Evolutionary conservation across 2,113 vertebrate genomes (phyloP).

Genomic region (Silurus glanis): DNA sequence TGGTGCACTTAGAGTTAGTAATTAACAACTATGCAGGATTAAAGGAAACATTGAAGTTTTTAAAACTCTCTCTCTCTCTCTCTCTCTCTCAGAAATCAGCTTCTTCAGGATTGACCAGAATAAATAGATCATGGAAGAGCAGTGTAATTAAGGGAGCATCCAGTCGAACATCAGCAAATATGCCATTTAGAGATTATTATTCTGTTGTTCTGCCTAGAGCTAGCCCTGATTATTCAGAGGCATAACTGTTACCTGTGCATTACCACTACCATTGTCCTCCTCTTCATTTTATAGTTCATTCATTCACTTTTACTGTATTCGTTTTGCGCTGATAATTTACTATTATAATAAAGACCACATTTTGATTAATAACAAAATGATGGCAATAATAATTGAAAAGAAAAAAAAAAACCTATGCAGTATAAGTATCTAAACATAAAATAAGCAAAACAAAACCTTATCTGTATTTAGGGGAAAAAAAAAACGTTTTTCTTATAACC

Average conservation of each 20-base stretch:
- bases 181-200: neutral
- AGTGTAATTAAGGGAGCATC: slow-evolving; percentile 20
- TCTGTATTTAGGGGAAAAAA: neutral
- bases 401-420: no score
- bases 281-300: neutral
- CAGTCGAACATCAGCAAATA: neutral
- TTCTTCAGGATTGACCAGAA: slow-evolving; percentile 57
- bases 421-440: neutral
- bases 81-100: slow-evolving; percentile 52
- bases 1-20: slow-evolving; percentile 74
- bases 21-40: slow-evolving; percentile 71
- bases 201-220: neutral
- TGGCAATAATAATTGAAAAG: neutral
- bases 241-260: neutral
- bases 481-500: neutral
- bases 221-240: neutral
- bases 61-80: slow-evolving; percentile 52
- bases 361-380: neutral
- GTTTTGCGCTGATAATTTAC: neutral
- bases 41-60: slow-evolving; percentile 57
- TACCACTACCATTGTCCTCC: neutral
- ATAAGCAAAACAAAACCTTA: no score
- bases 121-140: slow-evolving; percentile 16
- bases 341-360: neutral
- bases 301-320: neutral